Base-by-base conservation (phyloP, 2,113 vertebrate genomes). In the Oryzias woworae region DNA sequence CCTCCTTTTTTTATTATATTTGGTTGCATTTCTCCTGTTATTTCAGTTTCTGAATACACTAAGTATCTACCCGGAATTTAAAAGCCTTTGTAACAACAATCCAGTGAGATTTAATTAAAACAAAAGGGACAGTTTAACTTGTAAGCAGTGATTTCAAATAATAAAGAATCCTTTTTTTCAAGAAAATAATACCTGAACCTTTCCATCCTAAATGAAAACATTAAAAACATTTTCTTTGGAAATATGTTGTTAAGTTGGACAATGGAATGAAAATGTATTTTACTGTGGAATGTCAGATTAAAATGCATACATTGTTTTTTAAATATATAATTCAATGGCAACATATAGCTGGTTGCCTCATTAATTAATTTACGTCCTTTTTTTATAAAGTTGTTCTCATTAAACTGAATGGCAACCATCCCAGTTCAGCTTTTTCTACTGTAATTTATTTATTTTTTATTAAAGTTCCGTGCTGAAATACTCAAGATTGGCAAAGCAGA, bases 401-500 rank as follows among this genome's bases (percentile, higher is more conserved):
- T 46, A 3, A 41, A 31, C 1, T 56, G 44, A 59, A 26, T 48
- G 14, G 52, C 17, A 59, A 80, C 53, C 67, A 62, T 71, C 64
- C 80, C 66, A 16, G 62, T 71, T 46, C 57, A 20, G 49, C 24
- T 55, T 61, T 66, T 46, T 73, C 58, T 48, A 54, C 18, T 15
- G 41, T 59, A 62, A 28, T 61, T 53, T 54, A 56, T 26, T 18
- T 68, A 75, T 53, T 71, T 52, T 50, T 64, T 31, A 0, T 50
- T 20, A 16, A 41, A 60, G 20, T 62, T 53, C 48, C 76, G 64
- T 62, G 64, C 72, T 66, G 57, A 79, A 76, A 71, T 53, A 51
- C 77, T 59, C 60, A 52, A 66, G 53, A 60, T 75, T 84, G 78
- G 75, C 79, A 76, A 57, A 14, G 28, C 47, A 61, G 22, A 17